Evolutionary conservation across 2,113 vertebrate genomes (phyloP).

Genomic region (Balaenoptera acutorostrata): DNA sequence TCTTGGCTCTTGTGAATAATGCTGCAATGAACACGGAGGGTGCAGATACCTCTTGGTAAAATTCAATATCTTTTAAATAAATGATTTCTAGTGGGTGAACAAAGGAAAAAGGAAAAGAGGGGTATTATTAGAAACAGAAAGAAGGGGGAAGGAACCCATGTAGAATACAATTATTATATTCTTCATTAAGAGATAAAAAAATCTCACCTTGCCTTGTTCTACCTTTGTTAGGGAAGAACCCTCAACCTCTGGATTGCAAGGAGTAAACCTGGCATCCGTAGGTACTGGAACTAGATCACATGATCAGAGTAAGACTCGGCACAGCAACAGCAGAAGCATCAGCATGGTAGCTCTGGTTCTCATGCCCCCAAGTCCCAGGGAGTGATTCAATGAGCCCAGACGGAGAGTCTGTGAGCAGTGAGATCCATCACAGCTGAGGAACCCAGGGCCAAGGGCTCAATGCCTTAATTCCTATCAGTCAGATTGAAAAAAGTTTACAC

Average conservation of each 20-base stretch:
- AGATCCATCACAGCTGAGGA: neutral
- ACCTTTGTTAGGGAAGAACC: neutral
- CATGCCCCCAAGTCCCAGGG: neutral
- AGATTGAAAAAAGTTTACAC: neutral
- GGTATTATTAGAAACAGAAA: neutral
- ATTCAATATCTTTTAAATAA: neutral
- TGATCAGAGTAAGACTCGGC: neutral
- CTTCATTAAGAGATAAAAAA: neutral
- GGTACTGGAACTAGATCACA: neutral
- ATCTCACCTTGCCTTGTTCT: neutral
- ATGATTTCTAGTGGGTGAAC: neutral
- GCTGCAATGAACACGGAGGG: neutral
- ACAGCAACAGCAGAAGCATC: neutral
- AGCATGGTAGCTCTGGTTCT: neutral
- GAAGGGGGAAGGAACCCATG: neutral
- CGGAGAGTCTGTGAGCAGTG: neutral
- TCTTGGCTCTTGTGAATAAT: neutral
- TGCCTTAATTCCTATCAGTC: neutral
- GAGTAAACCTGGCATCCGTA: neutral
- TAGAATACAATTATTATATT: neutral
- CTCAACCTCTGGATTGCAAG: neutral
- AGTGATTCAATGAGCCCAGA: neutral
- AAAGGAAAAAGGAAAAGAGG: neutral
- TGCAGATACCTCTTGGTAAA: neutral
- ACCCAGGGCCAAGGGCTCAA: neutral